Percentiles rank a stretch among this genome's conserved stretches.
phyloP scores from a whole-genome alignment of 2,888 invertebrate genomes.

The Merodon equestris region DNA sequence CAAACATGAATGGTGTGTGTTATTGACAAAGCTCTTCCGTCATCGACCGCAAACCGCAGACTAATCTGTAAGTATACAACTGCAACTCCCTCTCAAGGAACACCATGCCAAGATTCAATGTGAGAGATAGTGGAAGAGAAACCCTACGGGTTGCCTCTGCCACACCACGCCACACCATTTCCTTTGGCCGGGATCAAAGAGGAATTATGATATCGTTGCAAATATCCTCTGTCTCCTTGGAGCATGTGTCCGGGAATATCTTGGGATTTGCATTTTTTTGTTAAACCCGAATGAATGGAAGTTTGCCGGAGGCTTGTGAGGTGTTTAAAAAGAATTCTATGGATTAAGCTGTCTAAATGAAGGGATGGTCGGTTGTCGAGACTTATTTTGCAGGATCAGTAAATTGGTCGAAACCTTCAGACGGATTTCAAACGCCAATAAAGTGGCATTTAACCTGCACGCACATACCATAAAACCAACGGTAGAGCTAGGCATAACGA shows the following conservation, averaged over 20 bases:
- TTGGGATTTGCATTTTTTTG: slow-evolving; percentile 30
- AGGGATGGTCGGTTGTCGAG: no score
- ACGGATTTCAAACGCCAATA: no score
- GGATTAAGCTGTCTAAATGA: neutral
- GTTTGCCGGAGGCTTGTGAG: neutral
- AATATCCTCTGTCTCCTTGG: slow-evolving; percentile 28
- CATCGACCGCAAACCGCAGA: slow-evolving; percentile 59
- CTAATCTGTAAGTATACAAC: slow-evolving; percentile 45
- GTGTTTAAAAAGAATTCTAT: neutral
- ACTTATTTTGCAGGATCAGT: no score
- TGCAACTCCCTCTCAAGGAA: slow-evolving; percentile 11
- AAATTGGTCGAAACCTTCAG: no score
- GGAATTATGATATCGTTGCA: slow-evolving; percentile 39
- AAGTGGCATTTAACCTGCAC: no score
- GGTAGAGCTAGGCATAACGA: no score
- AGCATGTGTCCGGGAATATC: neutral
- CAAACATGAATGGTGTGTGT: slow-evolving; percentile 14
- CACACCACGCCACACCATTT: slow-evolving; percentile 7
- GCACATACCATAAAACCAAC: no score
- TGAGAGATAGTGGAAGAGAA: slow-evolving; percentile 44
- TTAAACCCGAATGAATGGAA: slow-evolving; percentile 1
- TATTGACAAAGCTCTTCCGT: slow-evolving; percentile 38
- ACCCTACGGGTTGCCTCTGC: slow-evolving; percentile 49
- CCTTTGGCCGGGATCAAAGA: slow-evolving; percentile 10
- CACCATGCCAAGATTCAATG: slow-evolving; percentile 53